These are phyloP conservation scores for Scophthalmus maximus DNA, from an alignment of 2,113 vertebrate genomes.

Conservation along the genomic window DNA sequence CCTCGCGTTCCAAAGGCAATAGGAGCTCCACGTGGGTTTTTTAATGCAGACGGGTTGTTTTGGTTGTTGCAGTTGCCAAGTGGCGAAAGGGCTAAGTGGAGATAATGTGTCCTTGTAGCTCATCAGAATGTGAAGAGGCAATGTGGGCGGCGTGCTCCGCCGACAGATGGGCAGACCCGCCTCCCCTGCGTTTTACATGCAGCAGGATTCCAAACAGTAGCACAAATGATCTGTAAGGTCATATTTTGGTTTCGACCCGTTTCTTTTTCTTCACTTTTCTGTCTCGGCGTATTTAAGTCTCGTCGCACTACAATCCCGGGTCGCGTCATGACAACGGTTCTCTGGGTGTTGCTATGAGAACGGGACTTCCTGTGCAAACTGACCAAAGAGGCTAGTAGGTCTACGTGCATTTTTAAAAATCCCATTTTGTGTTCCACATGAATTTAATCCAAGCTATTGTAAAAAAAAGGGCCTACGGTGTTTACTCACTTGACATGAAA, in stretches of 20 bases:
- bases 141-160: constrained; percentile 50
- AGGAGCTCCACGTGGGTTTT: constrained; percentile 59
- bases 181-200: constrained; percentile 28
- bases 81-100: constrained; percentile 68
- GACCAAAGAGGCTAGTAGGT: no score
- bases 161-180: constrained; percentile 58
- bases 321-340: no score
- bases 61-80: constrained; percentile 67
- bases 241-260: not conserved
- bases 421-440: no score
- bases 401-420: no score
- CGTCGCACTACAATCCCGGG: no score
- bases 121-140: constrained; percentile 59
- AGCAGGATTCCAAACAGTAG: constrained; percentile 33
- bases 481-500: no score
- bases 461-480: no score
- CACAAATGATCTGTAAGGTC: constrained; percentile 19
- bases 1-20: constrained; percentile 62
- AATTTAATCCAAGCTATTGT: no score
- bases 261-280: not conserved
- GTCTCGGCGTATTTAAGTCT: no score
- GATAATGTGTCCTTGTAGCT: constrained; percentile 69
- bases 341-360: no score
- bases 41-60: constrained; percentile 65
- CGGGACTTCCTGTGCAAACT: no score